phyloP scores from a whole-genome alignment of 2,797 vertebrate genomes.

The Lagorchestes hirsutus region DNA sequence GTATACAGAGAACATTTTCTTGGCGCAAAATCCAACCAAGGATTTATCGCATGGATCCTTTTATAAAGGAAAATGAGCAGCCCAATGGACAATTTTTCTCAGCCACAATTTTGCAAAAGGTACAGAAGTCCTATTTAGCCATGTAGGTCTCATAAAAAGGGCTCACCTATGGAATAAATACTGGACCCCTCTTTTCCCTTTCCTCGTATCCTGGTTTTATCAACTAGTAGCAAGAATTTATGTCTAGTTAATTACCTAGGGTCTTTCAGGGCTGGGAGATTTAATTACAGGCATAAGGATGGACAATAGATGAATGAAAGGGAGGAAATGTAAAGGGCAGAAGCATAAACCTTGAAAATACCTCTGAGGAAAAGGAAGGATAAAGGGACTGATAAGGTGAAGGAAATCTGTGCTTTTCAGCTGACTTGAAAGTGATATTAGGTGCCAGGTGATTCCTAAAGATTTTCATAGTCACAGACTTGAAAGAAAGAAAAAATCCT shows the following conservation, averaged over 20 bases:
- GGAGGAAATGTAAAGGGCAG: not conserved
- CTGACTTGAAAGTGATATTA: not conserved
- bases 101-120: not conserved
- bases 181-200: not conserved
- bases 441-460: not conserved
- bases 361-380: not conserved
- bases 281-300: not conserved
- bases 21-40: not conserved
- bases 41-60: not conserved
- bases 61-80: not conserved
- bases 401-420: not conserved
- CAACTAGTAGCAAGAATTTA: not conserved
- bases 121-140: not conserved
- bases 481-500: not conserved
- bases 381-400: not conserved
- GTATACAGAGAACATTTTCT: not conserved
- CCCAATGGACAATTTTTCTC: not conserved
- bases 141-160: not conserved
- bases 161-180: not conserved
- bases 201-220: not conserved
- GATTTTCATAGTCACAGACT: conserved; percentile 7
- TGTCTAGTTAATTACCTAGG: not conserved
- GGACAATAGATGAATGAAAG: not conserved
- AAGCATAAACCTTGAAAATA: not conserved
- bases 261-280: not conserved